phyloP scores from a whole-genome alignment of 2,888 invertebrate species.

The Ctenicera cuprea region DNA sequence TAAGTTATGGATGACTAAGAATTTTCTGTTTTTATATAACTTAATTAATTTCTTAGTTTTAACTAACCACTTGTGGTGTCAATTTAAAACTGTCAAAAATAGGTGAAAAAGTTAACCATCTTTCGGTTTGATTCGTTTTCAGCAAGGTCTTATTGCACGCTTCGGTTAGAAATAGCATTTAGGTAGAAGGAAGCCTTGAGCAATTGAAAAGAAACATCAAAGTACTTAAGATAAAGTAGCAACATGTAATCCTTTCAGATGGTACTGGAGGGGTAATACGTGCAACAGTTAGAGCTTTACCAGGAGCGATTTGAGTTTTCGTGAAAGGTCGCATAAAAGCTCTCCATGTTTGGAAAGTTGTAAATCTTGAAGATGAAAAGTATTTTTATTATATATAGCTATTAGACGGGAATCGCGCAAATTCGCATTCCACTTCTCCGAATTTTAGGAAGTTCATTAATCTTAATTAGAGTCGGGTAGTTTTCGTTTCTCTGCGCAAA shows the following conservation, averaged over 20 bases:
- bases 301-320: background rate
- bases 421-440: constrained; percentile 26
- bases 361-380: constrained; percentile 10
- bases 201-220: constrained; percentile 8
- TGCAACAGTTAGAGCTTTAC: constrained; percentile 17
- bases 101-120: no score
- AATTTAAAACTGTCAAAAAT: no score
- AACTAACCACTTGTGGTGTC: no score
- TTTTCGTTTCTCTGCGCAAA: no score
- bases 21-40: no score
- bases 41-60: no score
- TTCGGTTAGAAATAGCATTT: no score
- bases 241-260: constrained; percentile 7
- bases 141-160: no score
- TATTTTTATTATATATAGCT: no score
- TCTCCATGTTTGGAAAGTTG: constrained; percentile 8
- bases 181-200: background rate
- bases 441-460: constrained; percentile 47
- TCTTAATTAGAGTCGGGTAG: constrained; percentile 45
- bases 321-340: constrained; percentile 1
- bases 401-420: no score
- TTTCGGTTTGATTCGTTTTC: no score
- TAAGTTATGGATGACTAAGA: no score
- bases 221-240: background rate
- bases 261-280: background rate